Evolutionary conservation across 1,140 invertebrate genomes (phyloP), one percentile per base, ranked within the genome.

Genomic region (Calycopis cecrops): DNA sequence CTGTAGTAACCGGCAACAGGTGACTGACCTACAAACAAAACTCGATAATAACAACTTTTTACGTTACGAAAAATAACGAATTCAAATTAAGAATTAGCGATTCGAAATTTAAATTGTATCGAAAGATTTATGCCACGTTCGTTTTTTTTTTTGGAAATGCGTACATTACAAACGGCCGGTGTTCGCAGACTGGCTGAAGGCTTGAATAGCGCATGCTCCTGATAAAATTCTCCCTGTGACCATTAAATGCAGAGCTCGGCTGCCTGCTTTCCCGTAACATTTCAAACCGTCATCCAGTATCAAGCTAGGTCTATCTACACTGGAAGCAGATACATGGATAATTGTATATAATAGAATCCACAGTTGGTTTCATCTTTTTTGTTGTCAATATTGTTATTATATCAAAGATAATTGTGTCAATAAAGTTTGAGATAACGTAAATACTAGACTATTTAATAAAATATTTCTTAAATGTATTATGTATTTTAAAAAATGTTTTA

Each of bases 331-430:
- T 60, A 63, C 60, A 68, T 70, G 33, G 53, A 44, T 44, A 44
- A 44, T 44, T 44, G 14, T 62, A 60, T 63, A 65, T 55, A 65
- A 21, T 51, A 59, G 71, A 79, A 71, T 71, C 76, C 69, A 79
- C 76, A 79, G 73, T 78, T 78, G 75, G 73, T 79, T 79, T 72
- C 52, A 63, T 63, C 64, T 65, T 68, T 44, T 52, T 52, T 44
- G 51, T 52, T 44, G 42, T 52, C 51, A 52, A 52, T 52, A 52
- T 52, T 28, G 21, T 21, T 18, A n/a, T n/a, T n/a, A 14, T 34
- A 42, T 42, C 12, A 51, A 52, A 52, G 42, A 28, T 34, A 49
- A 49, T 33, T 47, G 28, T 14, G n/a, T 12, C 21, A 33, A 35
- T n/a, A 16, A 8, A 47, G 44, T 52, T 33, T 57, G 38, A 37